A percentile compares a stretch with the other conserved stretches of the same genome.
Conservation (phyloP, 1,140 invertebrate species). For the Metopolophium dirhodum region DNA sequence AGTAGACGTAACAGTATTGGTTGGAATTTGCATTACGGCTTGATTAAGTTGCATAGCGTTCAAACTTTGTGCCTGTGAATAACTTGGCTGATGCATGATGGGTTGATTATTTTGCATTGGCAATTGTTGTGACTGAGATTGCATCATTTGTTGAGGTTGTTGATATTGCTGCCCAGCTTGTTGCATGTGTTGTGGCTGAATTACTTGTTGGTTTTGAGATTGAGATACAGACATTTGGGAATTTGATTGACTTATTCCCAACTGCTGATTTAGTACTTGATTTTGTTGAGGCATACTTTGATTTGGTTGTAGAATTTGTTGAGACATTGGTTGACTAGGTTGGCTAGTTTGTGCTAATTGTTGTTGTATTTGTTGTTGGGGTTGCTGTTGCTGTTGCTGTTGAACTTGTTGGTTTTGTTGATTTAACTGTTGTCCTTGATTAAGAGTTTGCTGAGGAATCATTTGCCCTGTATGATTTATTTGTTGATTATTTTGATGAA, state of each 20-base stretch:
- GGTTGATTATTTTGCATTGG: constrained; percentile 46
- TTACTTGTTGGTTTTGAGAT: constrained; percentile 58
- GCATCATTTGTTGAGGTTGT: constrained; percentile 63
- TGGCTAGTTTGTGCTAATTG: constrained; percentile 49
- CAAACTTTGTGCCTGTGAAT: constrained; percentile 52
- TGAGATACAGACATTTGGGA: constrained; percentile 37
- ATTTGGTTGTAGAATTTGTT: constrained; percentile 44
- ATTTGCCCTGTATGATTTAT: constrained; percentile 66
- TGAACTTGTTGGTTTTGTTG: constrained; percentile 65
- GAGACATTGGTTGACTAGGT: constrained; percentile 28
- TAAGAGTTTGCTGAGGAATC: constrained; percentile 64
- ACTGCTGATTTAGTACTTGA: constrained; percentile 57
- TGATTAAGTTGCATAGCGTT: constrained; percentile 51
- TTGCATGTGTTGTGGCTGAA: constrained; percentile 65
- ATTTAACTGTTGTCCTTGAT: constrained; percentile 63
- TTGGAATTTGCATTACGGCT: constrained; percentile 49
- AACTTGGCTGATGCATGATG: constrained; percentile 48
- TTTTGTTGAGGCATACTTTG: constrained; percentile 57
- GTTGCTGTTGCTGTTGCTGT: constrained; percentile 58
- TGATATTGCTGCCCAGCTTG: constrained; percentile 59
- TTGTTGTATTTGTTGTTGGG: constrained; percentile 62
- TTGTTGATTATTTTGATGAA: constrained; percentile 61
- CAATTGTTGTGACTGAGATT: constrained; percentile 60
- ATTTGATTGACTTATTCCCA: constrained; percentile 56
- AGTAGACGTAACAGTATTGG: constrained; percentile 37